Percentiles rank a stretch among this genome's conserved stretches.
Conservation (phyloP, 2,888 invertebrate species). For the Zelleria hepariella region DNA sequence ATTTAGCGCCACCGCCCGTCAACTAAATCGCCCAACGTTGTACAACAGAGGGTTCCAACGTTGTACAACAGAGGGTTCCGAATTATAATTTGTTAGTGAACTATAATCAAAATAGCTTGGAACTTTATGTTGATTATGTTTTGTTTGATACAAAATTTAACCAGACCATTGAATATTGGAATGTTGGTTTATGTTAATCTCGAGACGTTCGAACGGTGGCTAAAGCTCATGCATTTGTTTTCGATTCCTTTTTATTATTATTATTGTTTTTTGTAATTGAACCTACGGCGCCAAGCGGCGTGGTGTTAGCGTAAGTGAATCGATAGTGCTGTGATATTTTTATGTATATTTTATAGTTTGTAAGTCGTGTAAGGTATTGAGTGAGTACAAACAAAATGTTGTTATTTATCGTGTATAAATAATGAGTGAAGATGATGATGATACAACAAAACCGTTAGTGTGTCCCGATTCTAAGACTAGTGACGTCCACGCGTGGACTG, state of each 20-base stretch:
- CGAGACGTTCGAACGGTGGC: background rate
- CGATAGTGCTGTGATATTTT: slow-evolving; percentile 73
- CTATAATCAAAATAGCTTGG: background rate
- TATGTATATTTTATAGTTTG: slow-evolving; percentile 57
- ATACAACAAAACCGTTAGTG: slow-evolving; percentile 1
- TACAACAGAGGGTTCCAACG: background rate
- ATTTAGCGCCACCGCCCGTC: slow-evolving; percentile 24
- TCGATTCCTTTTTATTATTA: slow-evolving; percentile 51
- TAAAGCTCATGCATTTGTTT: slow-evolving; percentile 16
- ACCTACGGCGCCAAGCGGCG: slow-evolving; percentile 44
- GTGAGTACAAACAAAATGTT: slow-evolving; percentile 54
- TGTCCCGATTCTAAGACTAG: slow-evolving; percentile 2
- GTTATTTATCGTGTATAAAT: slow-evolving; percentile 35
- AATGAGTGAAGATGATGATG: slow-evolving; percentile 7
- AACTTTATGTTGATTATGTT: background rate
- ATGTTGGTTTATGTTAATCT: background rate
- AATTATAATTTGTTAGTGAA: no score
- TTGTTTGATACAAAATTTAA: background rate
- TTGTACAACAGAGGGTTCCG: no score
- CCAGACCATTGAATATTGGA: background rate
- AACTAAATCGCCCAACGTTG: background rate
- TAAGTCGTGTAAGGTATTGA: slow-evolving; percentile 50
- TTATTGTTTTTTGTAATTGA: slow-evolving; percentile 24
- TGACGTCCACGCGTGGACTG: background rate
- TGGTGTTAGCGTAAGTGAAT: slow-evolving; percentile 65